These are phyloP conservation scores for Thrips palmi DNA, from an alignment of 1,140 invertebrate species.

Conservation along the genomic window DNA sequence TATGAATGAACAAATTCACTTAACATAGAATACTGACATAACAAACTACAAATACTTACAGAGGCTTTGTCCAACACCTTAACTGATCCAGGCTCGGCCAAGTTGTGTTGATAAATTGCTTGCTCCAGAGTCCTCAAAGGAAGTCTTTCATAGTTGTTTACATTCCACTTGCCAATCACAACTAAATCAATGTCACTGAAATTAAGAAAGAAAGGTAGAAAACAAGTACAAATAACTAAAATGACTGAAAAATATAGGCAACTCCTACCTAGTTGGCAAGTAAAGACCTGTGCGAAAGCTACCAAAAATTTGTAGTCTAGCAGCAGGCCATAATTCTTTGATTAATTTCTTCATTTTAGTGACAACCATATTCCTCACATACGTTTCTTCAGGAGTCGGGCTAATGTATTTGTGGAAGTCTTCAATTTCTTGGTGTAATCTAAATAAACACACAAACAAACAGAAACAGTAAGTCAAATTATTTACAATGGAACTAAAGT, in stretches of 20 bases:
- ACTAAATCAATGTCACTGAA: conserved; percentile 93
- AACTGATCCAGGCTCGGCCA: conserved; percentile 70
- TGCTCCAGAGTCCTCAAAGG: conserved; percentile 80
- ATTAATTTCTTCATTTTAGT: conserved; percentile 74
- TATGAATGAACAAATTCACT: not conserved
- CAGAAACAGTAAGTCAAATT: conserved; percentile 4
- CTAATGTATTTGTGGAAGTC: conserved; percentile 91
- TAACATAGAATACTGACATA: not conserved
- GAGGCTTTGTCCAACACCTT: conserved; percentile 95
- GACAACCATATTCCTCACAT: conserved; percentile 69
- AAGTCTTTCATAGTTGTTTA: no score
- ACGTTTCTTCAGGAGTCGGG: conserved; percentile 75
- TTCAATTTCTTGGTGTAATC: conserved; percentile 90
- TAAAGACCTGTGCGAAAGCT: conserved; percentile 89
- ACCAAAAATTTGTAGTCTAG: conserved; percentile 87
- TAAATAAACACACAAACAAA: conserved; percentile 24
- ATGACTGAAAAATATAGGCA: not conserved
- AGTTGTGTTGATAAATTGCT: conserved; percentile 68
- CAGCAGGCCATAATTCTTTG: conserved; percentile 71
- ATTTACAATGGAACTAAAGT: not conserved
- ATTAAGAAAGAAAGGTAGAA: conserved; percentile 15
- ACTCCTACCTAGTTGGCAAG: conserved; percentile 63
- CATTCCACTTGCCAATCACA: conserved; percentile 90
- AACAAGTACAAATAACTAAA: conserved; percentile 7
- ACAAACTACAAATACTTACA: conserved; percentile 29